These are phyloP conservation scores for Exaiptasia diaphana DNA, from an alignment of 64 coral and sea anemone species.

Conservation along the genomic window DNA sequence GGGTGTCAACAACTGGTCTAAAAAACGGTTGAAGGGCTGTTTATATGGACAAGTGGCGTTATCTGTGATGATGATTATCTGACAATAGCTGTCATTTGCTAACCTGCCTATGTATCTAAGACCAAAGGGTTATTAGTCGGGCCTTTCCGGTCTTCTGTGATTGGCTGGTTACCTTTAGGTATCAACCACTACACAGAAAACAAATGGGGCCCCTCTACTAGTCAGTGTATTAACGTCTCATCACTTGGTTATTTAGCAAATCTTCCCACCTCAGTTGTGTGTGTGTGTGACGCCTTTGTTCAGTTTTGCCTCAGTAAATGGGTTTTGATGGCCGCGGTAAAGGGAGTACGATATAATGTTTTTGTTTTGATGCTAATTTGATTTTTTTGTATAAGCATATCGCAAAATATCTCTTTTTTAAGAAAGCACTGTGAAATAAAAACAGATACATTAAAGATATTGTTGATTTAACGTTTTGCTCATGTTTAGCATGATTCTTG, in stretches of 20 bases:
- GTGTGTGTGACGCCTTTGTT: too few relatives aligned
- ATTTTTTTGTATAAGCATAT: constrained; percentile 36
- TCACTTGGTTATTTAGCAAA: too few relatives aligned
- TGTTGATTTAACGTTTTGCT: constrained; percentile 80
- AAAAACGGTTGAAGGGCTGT: constrained; percentile 11
- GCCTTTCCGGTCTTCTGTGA: constrained; percentile 1
- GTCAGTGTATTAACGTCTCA: not conserved
- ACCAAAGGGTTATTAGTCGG: constrained; percentile 61
- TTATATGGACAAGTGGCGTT: constrained; percentile 46
- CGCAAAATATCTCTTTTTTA: constrained; percentile 14
- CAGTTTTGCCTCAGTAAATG: too few relatives aligned
- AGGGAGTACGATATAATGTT: not conserved
- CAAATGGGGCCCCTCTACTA: not conserved
- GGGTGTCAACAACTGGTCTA: not conserved
- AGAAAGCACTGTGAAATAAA: constrained; percentile 58
- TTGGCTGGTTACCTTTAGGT: constrained; percentile 56
- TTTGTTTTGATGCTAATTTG: constrained; percentile 65
- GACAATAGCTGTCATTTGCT: constrained; percentile 57
- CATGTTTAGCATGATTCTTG: constrained; percentile 28
- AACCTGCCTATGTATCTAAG: constrained; percentile 47
- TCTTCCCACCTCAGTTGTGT: too few relatives aligned
- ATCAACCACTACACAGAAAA: not conserved
- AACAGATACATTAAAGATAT: constrained; percentile 75
- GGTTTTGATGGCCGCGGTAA: not conserved
- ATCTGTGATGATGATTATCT: too few relatives aligned